phyloP scores from a whole-genome alignment of 2,888 invertebrate species.

The Hydrotaea cyrtoneurina region DNA sequence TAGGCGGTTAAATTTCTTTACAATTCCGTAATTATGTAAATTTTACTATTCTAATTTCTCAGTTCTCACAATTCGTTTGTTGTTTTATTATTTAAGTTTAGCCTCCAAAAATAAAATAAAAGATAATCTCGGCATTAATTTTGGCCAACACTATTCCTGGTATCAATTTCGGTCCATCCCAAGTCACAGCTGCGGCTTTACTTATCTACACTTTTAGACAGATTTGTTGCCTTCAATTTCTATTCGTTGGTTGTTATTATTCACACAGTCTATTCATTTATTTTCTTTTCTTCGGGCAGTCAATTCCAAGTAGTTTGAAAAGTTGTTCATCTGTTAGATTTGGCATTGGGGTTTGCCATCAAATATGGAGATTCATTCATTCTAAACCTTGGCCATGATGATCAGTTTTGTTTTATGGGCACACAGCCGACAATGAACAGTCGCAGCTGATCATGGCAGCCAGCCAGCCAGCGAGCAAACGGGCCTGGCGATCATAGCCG shows the following conservation, averaged over 20 bases:
- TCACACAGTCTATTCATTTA: not conserved
- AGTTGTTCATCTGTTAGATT: slow-evolving; percentile 45
- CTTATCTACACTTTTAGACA: too few relatives aligned
- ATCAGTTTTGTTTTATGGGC: slow-evolving; percentile 48
- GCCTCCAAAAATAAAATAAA: too few relatives aligned
- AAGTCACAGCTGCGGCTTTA: too few relatives aligned
- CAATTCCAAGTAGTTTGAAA: slow-evolving; percentile 24
- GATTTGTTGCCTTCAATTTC: not conserved
- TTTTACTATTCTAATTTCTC: too few relatives aligned
- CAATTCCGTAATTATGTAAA: too few relatives aligned
- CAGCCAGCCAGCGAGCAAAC: not conserved
- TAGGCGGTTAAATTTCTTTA: too few relatives aligned
- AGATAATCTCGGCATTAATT: too few relatives aligned
- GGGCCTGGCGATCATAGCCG: slow-evolving; percentile 2
- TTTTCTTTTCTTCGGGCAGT: not conserved
- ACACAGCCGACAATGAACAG: not conserved
- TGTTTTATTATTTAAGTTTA: too few relatives aligned
- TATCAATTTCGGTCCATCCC: too few relatives aligned
- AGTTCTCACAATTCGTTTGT: too few relatives aligned
- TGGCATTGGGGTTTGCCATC: slow-evolving; percentile 52
- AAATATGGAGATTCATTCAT: slow-evolving; percentile 4
- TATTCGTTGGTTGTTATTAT: not conserved
- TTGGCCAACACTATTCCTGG: too few relatives aligned
- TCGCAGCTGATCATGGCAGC: not conserved
- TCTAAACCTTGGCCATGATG: slow-evolving; percentile 60